A percentile compares a stretch with the other conserved stretches of the same genome.
Conservation (phyloP, 2,797 vertebrate species). For the Lepus townsendii region DNA sequence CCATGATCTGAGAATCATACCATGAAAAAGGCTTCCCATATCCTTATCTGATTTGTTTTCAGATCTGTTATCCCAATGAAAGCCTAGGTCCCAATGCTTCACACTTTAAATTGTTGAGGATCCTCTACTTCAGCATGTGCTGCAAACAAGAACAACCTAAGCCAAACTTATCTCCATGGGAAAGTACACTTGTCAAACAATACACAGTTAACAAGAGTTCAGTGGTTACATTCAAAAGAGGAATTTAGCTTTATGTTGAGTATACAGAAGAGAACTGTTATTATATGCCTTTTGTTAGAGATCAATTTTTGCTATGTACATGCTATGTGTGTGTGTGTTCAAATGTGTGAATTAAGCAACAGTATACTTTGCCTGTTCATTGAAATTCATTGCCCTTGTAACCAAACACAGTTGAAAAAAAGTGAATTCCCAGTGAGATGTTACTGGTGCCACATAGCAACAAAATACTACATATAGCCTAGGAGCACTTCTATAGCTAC, state of each 20-base stretch:
- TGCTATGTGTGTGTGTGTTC: not conserved
- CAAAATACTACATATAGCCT: not conserved
- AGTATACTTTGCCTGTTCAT: not conserved
- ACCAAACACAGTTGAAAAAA: slow-evolving; percentile 19
- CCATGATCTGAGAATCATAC: slow-evolving; percentile 1
- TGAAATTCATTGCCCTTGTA: not conserved
- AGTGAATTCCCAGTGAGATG: slow-evolving; percentile 23
- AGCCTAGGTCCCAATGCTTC: not conserved
- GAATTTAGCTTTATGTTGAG: not conserved
- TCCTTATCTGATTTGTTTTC: not conserved
- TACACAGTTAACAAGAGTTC: not conserved
- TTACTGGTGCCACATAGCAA: not conserved
- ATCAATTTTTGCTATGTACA: not conserved
- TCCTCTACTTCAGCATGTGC: not conserved
- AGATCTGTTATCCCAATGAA: not conserved
- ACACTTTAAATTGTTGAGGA: not conserved
- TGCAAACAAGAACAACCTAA: not conserved
- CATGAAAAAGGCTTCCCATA: not conserved
- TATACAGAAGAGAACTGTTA: not conserved
- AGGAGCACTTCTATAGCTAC: not conserved
- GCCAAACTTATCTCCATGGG: not conserved
- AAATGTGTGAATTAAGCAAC: not conserved
- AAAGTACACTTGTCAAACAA: not conserved
- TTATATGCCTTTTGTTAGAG: not conserved
- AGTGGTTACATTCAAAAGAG: not conserved